Conservation (phyloP, 2,113 vertebrate genomes). For the Craseonycteris thonglongyai region DNA sequence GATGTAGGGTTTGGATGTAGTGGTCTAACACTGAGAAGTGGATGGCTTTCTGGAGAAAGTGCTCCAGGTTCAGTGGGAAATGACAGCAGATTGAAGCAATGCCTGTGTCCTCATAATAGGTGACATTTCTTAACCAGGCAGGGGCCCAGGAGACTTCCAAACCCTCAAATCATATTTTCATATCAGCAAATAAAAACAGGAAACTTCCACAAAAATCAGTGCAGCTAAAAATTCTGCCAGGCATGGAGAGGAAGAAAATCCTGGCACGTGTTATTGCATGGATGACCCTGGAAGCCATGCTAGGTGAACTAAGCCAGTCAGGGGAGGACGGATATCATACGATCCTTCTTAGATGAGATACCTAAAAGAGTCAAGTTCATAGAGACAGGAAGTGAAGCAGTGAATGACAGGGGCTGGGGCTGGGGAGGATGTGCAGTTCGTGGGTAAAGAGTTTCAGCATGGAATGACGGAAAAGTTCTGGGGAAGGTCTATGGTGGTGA, state of each 20-base stretch:
- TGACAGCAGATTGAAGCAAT: not conserved
- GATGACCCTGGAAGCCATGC: not conserved
- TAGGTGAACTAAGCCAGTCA: not conserved
- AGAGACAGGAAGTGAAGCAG: no score
- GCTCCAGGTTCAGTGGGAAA: not conserved
- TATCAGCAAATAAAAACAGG: not conserved
- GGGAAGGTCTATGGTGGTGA: not conserved
- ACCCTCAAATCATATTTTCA: not conserved
- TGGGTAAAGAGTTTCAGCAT: not conserved
- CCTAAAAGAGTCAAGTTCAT: not conserved
- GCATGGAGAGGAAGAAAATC: not conserved
- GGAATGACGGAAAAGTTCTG: not conserved
- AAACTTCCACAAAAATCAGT: not conserved
- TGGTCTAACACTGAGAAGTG: not conserved
- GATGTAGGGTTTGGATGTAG: not conserved
- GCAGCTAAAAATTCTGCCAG: not conserved
- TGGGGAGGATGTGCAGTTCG: no score
- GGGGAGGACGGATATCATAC: no score
- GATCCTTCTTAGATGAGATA: not conserved
- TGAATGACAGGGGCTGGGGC: not conserved
- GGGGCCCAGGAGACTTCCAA: no score
- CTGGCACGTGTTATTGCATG: not conserved
- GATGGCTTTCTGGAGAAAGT: not conserved
- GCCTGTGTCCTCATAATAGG: not conserved
- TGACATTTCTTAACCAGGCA: not conserved